These are phyloP conservation scores for Alligator mississippiensis DNA, from an alignment of 2,113 vertebrate species.

Conservation along the genomic window DNA sequence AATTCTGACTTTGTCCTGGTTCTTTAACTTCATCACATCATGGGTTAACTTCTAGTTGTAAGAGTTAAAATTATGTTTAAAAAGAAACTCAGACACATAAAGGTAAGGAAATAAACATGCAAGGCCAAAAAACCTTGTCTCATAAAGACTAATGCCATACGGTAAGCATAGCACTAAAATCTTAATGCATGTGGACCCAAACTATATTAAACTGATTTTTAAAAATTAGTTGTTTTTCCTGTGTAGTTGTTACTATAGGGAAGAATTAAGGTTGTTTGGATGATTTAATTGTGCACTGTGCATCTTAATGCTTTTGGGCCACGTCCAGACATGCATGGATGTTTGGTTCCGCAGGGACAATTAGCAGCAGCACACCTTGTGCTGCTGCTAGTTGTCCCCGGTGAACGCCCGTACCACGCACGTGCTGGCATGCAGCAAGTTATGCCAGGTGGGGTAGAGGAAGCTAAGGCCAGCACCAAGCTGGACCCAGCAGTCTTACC, in stretches of 20 bases:
- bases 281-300: background rate
- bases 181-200: background rate
- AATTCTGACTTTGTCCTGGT: background rate
- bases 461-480: no score
- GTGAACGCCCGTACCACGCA: no score
- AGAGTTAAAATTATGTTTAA: background rate
- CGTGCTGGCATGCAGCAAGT: no score
- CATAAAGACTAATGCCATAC: background rate
- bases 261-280: slow-evolving; percentile 37
- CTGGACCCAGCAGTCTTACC: no score
- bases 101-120: background rate
- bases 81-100: background rate
- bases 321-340: no score
- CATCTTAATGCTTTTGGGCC: slow-evolving; percentile 13
- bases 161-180: slow-evolving; percentile 1
- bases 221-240: background rate
- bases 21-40: background rate
- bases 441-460: no score
- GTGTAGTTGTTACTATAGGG: slow-evolving; percentile 43
- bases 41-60: background rate
- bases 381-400: no score
- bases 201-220: slow-evolving; percentile 26
- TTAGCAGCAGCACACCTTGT: no score
- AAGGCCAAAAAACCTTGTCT: background rate
- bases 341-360: no score